Conservation (phyloP, 2,113 vertebrate species). For the Dendropsophus ebraccatus region DNA sequence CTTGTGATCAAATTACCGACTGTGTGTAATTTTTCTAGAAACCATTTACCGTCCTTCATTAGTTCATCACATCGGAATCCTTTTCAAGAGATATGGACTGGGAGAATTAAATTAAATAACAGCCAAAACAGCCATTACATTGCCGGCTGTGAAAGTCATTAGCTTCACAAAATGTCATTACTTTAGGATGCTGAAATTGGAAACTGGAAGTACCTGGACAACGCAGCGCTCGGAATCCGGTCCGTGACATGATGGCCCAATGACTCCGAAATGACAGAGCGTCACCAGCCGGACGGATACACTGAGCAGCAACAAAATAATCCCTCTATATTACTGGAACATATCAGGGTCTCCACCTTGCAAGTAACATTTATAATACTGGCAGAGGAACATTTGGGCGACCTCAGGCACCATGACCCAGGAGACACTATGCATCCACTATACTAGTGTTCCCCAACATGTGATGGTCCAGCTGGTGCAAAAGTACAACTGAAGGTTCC, state of each 20-base stretch:
- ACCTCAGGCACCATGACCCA: too few species aligned
- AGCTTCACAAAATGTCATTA: conserved; percentile 50
- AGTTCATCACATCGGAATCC: conserved; percentile 16
- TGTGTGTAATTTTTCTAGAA: conserved; percentile 8
- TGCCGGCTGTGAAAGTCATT: conserved; percentile 51
- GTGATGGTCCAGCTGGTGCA: background rate
- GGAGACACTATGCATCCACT: background rate
- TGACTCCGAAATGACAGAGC: conserved; percentile 1
- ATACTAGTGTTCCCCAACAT: background rate
- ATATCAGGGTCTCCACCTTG: too few species aligned
- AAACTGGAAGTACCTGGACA: conserved; percentile 42
- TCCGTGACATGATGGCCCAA: background rate
- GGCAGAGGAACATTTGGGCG: too few species aligned
- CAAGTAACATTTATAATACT: too few species aligned
- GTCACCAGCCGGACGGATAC: conserved; percentile 19
- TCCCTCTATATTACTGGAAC: too few species aligned
- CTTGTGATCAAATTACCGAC: conserved; percentile 20
- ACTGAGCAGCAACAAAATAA: too few species aligned
- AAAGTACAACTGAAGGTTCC: background rate
- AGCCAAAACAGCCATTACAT: conserved; percentile 35
- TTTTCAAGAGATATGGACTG: conserved; percentile 22
- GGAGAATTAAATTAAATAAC: conserved; percentile 41
- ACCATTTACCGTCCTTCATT: conserved; percentile 21
- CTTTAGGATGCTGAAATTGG: conserved; percentile 34
- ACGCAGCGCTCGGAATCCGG: background rate